A percentile compares a stretch with the other conserved stretches of the same genome.
phyloP scores from a whole-genome alignment of 2,888 invertebrate genomes.

The Andrena praecox region DNA sequence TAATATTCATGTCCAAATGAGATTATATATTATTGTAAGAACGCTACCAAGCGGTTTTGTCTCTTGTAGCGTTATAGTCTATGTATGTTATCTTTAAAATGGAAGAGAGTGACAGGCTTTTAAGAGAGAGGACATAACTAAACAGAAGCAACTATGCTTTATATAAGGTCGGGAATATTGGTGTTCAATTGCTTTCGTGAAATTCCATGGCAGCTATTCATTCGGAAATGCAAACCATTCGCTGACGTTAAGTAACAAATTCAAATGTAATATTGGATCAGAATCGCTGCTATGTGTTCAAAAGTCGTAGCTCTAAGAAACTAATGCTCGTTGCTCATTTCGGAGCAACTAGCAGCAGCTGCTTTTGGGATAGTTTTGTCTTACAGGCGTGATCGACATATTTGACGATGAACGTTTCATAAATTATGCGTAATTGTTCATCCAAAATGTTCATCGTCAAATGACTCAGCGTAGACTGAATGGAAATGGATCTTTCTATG shows the following conservation, averaged over 20 bases:
- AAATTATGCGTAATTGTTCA: slow-evolving; percentile 19
- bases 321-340: slow-evolving; percentile 18
- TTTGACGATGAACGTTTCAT: slow-evolving; percentile 54
- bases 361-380: slow-evolving; percentile 58
- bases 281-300: slow-evolving; percentile 9
- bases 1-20: slow-evolving; percentile 60
- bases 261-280: not conserved
- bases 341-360: slow-evolving; percentile 31
- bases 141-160: slow-evolving; percentile 53
- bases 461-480: slow-evolving; percentile 34
- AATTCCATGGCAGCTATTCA: slow-evolving; percentile 13
- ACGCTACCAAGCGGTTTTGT: slow-evolving; percentile 34
- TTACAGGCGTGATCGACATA: slow-evolving; percentile 39
- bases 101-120: slow-evolving; percentile 43
- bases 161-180: slow-evolving; percentile 31
- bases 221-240: not conserved
- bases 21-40: slow-evolving; percentile 61
- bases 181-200: not conserved
- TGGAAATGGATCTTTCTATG: slow-evolving; percentile 45
- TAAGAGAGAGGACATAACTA: slow-evolving; percentile 38
- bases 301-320: not conserved
- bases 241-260: slow-evolving; percentile 6
- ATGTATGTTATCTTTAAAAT: slow-evolving; percentile 55
- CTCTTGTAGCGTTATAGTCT: slow-evolving; percentile 54
- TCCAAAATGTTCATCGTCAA: slow-evolving; percentile 44